These are phyloP conservation scores for Microcebus lehilahytsara DNA, from an alignment of 2,113 vertebrate species.

Conservation along the genomic window DNA sequence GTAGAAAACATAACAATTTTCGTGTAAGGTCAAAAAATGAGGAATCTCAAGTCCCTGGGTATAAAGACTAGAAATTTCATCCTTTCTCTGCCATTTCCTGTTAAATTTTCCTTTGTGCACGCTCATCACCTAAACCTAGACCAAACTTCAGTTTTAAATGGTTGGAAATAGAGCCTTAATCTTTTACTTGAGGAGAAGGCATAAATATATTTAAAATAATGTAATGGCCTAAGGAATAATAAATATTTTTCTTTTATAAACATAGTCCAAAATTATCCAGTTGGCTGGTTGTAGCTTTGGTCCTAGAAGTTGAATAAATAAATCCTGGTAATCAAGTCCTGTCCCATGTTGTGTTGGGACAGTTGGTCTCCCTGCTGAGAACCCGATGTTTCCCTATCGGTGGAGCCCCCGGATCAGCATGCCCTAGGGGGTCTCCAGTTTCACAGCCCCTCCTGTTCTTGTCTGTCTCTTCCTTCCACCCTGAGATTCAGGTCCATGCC, in stretches of 20 bases:
- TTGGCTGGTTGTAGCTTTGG: neutral
- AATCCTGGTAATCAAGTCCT: neutral
- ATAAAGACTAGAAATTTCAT: neutral
- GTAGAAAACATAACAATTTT: neutral
- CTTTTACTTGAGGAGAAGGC: neutral
- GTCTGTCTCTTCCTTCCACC: neutral
- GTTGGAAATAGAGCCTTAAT: neutral
- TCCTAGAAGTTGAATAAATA: neutral
- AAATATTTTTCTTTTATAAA: neutral
- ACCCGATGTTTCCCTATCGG: neutral
- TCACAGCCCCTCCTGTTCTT: neutral
- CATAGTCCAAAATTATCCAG: neutral
- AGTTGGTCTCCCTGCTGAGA: neutral
- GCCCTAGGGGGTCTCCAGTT: neutral
- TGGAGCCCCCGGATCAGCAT: neutral
- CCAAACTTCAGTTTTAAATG: neutral
- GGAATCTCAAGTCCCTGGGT: neutral
- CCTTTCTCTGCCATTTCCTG: neutral
- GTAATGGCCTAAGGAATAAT: neutral
- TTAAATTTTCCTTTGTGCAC: neutral
- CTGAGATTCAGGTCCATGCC: neutral
- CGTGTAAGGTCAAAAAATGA: neutral
- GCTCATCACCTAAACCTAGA: neutral
- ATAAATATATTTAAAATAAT: neutral
- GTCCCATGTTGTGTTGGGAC: neutral